These are phyloP conservation scores for Drosophila aldrichi DNA, from an alignment of 2,888 invertebrate species.

Conservation along the genomic window DNA sequence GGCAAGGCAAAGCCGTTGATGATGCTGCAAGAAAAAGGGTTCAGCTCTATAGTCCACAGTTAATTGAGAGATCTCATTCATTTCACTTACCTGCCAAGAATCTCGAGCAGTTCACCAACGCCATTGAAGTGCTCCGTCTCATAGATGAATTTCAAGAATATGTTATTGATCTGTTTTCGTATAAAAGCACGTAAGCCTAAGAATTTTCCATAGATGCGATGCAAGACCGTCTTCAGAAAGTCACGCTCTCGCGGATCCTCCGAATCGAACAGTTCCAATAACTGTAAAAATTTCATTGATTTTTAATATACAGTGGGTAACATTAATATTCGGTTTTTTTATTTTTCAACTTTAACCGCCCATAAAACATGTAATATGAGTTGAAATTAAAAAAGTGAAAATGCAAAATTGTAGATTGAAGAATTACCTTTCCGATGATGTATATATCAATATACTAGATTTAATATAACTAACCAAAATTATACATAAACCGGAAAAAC, in stretches of 20 bases:
- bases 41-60: background rate
- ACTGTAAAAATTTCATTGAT: constrained; percentile 85
- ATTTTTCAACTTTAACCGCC: too few species aligned
- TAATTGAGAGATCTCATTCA: background rate
- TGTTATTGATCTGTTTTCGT: constrained; percentile 99
- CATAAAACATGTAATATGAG: too few species aligned
- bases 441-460: too few species aligned
- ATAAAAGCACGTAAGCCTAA: constrained; percentile 97
- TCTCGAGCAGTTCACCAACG: constrained; percentile 97
- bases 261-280: constrained; percentile 97
- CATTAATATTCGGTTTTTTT: too few species aligned
- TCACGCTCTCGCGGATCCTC: constrained; percentile 98
- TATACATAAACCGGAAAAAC: too few species aligned
- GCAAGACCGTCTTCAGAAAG: constrained; percentile 98
- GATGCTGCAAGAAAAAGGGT: constrained; percentile 88
- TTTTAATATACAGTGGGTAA: too few species aligned
- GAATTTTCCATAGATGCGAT: constrained; percentile 99
- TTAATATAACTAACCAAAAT: too few species aligned
- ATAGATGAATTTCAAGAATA: constrained; percentile 98
- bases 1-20: constrained; percentile 99
- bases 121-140: constrained; percentile 99
- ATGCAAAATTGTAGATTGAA: too few species aligned
- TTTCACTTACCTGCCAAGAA: constrained; percentile 91
- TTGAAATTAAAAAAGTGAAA: too few species aligned
- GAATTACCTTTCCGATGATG: too few species aligned